Base-by-base conservation (phyloP, 1,140 invertebrate species). In the Euwallacea similis region DNA sequence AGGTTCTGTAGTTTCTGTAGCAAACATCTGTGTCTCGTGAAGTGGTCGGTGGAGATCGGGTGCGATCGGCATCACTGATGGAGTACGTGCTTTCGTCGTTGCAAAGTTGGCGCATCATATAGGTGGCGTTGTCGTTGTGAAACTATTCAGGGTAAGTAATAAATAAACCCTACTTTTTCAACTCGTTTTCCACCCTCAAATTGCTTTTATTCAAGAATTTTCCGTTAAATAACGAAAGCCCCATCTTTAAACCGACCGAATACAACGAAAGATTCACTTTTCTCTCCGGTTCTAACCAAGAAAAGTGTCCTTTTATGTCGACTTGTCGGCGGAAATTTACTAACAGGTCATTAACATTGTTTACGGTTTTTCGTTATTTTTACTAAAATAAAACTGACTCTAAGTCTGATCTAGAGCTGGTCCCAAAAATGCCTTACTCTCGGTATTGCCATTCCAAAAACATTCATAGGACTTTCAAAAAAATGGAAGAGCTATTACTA, bases 271-370 rank as follows among this genome's bases (percentile, higher is more conserved):
- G 72, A 65, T 63, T 33, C 64, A 42, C 2, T 58, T 47, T 72
- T 72, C 61, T 44, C 50, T 33, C 59, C 41, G 33, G 61, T 56
- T 69, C 46, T 67, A 59, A 46, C 58, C 61, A 71, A 74, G 69
- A 73, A 76, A 74, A 70, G 71, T 74, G 61, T 69, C 58, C 75
- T 75, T 76, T 74, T 65, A 74, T 61, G 67, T 42, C 64, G 72
- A 62, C 68, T 72, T 67, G 46, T 62, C 74, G 67, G 67, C 71
- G 78, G 77, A 80, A 78, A 80, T 80, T 73, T 73, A 71, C 77
- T 76, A 80, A 77, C 79, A 79, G 79, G 78, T 80, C 79, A 80
- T 77, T 79, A 77, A 73, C 76, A 64, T 77, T 79, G 75, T 79
- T 78, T 79, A 77, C 75, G 55, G 46, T 50, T 50, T 50, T 50